Base-by-base conservation (phyloP, 2,113 vertebrate species). In the Dicerorhinus sumatrensis region DNA sequence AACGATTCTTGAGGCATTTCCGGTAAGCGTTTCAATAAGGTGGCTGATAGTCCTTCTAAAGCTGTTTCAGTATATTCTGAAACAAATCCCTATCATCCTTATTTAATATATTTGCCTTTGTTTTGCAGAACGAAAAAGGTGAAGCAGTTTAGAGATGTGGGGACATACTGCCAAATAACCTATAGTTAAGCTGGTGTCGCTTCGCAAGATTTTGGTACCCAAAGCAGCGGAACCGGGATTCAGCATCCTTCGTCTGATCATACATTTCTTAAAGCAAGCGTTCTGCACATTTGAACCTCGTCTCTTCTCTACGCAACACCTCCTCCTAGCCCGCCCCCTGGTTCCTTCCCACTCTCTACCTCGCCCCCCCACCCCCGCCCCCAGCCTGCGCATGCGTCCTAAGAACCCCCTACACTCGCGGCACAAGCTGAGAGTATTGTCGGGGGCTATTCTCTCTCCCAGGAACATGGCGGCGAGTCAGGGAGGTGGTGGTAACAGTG, bases 381-480 rank as follows among this genome's bases (percentile, higher is more conserved):
- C 93, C 96, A 33, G 42, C 17, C 62, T 89, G 98, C 65, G 97
- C 97, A 94, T 98, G 96, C 96, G 98, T 98, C 51, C 75, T 96
- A 67, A 93, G 29, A 93, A 96, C 14, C 48, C 77, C 89, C 94
- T 91, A 91, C 94, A 97, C 90, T 97, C 92, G 42, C 96, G 46
- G 96, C 94, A 81, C 82, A 98, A 98, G 98, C 99, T 98, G 99
- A 97, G 99, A 98, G 99, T 98, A 98, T 98, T 98, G 99, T 97
- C 96, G 98, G 98, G 97, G 98, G 98, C 98, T 97, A 91, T 97
- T 98, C 96, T 99, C 98, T 98, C 98, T 98, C 98, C 98, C 97
- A 98, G 99, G 99, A 99, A 98, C 97, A 99, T 99, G 99, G 99
- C 99, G 99, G 99, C 99, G 98, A 99, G 99, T 99, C 99, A 99